Evolutionary conservation across 2,113 vertebrate genomes (phyloP).

Genomic region (Ceyx melanurus): DNA sequence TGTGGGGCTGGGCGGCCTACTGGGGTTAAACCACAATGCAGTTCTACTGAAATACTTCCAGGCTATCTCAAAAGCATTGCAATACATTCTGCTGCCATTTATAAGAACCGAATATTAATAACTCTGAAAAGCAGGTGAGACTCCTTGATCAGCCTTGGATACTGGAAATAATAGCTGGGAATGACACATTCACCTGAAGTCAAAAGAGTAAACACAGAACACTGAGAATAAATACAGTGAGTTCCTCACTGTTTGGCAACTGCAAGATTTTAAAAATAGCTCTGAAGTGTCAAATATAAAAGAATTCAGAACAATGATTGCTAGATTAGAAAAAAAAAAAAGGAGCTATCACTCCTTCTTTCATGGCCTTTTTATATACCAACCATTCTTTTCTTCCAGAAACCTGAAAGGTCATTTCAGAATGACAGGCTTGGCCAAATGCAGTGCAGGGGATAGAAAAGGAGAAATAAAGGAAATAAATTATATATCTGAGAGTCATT

Average conservation of each 20-base stretch:
- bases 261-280: not conserved
- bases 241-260: not conserved
- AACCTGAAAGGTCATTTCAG: not conserved
- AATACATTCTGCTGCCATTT: not conserved
- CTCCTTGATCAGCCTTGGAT: not conserved
- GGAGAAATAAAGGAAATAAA: not conserved
- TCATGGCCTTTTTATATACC: not conserved
- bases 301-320: not conserved
- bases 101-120: not conserved
- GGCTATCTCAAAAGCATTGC: not conserved
- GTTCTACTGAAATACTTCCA: not conserved
- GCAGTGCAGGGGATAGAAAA: not conserved
- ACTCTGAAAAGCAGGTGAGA: not conserved
- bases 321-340: not conserved
- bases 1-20: not conserved
- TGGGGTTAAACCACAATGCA: not conserved
- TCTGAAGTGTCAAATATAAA: not conserved
- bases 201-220: not conserved
- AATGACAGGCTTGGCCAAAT: not conserved
- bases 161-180: not conserved
- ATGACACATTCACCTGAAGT: not conserved
- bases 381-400: not conserved
- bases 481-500: not conserved
- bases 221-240: not conserved
- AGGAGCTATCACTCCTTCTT: not conserved